Evolutionary conservation across 2,888 invertebrate species (phyloP), one percentile per base, ranked within the genome.

Genomic region (Carcina quercana): DNA sequence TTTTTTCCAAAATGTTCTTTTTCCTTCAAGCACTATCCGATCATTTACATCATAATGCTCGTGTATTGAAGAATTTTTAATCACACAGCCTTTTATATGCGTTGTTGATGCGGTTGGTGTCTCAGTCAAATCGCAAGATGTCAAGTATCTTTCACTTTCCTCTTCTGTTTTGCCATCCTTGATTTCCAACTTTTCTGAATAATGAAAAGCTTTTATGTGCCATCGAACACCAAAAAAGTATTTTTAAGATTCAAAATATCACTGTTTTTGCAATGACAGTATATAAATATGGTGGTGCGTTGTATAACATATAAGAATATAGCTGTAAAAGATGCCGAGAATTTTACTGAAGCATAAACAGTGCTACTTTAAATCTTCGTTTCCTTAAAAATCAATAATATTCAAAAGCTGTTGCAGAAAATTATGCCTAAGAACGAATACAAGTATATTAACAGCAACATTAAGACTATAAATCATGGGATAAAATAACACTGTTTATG

Each of bases 361-460:
- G 65, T 68, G 64, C 56, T 67, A 69, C 50, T 69, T 62, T 57
- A 62, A 65, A 58, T 46, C 45, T n/a, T n/a, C n/a, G n/a, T n/a
- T n/a, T n/a, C n/a, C n/a, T n/a, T n/a, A n/a, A n/a, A n/a, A n/a
- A n/a, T n/a, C n/a, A n/a, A n/a, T n/a, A n/a, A n/a, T n/a, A n/a
- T n/a, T n/a, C n/a, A n/a, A n/a, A n/a, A n/a, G n/a, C n/a, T n/a
- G n/a, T n/a, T n/a, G n/a, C n/a, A n/a, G n/a, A n/a, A n/a, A n/a
- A n/a, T n/a, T n/a, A n/a, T n/a, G n/a, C n/a, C n/a, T n/a, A n/a
- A n/a, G n/a, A n/a, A n/a, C n/a, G 38, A 42, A 33, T 19, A 20
- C 19, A 30, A 25, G 19, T 24, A 26, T 31, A 30, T 15, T 13
- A 22, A 31, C 24, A 12, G 15, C 13, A 12, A n/a, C n/a, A n/a